A percentile compares a stretch with the other conserved stretches of the same genome.
Evolutionary conservation across 1,140 invertebrate genomes (phyloP).

Genomic region (Neodiprion lecontei): DNA sequence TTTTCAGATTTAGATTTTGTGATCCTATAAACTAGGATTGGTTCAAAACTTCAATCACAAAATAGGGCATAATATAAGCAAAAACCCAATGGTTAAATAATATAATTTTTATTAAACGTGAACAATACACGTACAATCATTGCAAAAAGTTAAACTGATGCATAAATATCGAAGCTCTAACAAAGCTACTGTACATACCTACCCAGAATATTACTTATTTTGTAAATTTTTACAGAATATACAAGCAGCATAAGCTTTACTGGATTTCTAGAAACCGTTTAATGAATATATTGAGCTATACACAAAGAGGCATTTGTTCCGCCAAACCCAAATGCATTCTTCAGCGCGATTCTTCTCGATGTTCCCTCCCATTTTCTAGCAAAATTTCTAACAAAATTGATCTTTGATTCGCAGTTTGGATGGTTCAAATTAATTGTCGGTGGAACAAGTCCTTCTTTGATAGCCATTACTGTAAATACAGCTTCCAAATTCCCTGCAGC

Average conservation of each 20-base stretch:
- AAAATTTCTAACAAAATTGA: slow-evolving; percentile 76
- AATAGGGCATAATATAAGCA: too few species aligned
- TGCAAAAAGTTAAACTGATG: slow-evolving; percentile 24
- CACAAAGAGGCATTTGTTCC: slow-evolving; percentile 95
- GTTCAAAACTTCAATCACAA: too few species aligned
- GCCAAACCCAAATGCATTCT: slow-evolving; percentile 99
- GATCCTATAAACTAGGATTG: too few species aligned
- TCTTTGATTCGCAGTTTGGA: slow-evolving; percentile 67
- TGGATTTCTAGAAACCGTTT: slow-evolving; percentile 27
- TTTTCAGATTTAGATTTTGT: background rate
- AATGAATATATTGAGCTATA: slow-evolving; percentile 63
- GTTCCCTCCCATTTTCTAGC: slow-evolving; percentile 67
- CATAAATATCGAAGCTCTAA: slow-evolving; percentile 23
- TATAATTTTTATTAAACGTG: too few species aligned
- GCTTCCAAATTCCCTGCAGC: slow-evolving; percentile 94
- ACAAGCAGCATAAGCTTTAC: slow-evolving; percentile 12
- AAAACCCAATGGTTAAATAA: too few species aligned
- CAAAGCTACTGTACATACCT: background rate
- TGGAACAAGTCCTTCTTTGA: slow-evolving; percentile 78
- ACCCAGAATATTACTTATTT: slow-evolving; percentile 9
- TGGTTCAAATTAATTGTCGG: slow-evolving; percentile 91
- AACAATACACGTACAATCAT: background rate
- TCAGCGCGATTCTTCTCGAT: slow-evolving; percentile 80
- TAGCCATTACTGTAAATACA: slow-evolving; percentile 83
- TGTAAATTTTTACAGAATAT: slow-evolving; percentile 15